phyloP scores from a whole-genome alignment of 2,888 invertebrate genomes.

The Ctenicera cuprea region DNA sequence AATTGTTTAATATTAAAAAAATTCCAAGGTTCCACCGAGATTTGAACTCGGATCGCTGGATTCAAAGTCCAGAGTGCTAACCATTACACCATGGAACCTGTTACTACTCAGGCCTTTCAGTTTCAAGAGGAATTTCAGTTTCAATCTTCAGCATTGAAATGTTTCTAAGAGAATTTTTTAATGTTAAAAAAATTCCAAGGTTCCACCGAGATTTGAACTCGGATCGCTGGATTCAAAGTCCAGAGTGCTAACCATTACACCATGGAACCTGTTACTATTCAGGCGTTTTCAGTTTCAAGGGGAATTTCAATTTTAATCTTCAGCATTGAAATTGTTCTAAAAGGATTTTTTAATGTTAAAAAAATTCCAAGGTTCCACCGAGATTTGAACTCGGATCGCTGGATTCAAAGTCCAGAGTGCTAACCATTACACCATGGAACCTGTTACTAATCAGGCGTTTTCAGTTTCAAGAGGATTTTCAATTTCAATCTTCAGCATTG shows the following conservation, averaged over 20 bases:
- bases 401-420: conserved; percentile 88
- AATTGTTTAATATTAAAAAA: no score
- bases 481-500: no score
- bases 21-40: conserved; percentile 87
- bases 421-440: conserved; percentile 86
- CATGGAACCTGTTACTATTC: conserved; percentile 83
- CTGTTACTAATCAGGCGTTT: no score
- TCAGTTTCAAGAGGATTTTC: no score
- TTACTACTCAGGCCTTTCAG: no score
- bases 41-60: conserved; percentile 88
- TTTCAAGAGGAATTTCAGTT: not conserved
- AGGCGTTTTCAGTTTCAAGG: no score
- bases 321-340: no score
- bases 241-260: conserved; percentile 88
- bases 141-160: not conserved
- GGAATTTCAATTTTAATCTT: no score
- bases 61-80: conserved; percentile 88
- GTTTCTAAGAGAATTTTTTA: not conserved
- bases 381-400: conserved; percentile 88
- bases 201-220: conserved; percentile 88
- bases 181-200: no score
- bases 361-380: conserved; percentile 86
- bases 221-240: conserved; percentile 88
- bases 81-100: conserved; percentile 85
- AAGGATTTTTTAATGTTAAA: no score